A percentile compares a stretch with the other conserved stretches of the same genome.
Conservation (phyloP, 2,888 invertebrate species). For the Stenodera caucasica region DNA sequence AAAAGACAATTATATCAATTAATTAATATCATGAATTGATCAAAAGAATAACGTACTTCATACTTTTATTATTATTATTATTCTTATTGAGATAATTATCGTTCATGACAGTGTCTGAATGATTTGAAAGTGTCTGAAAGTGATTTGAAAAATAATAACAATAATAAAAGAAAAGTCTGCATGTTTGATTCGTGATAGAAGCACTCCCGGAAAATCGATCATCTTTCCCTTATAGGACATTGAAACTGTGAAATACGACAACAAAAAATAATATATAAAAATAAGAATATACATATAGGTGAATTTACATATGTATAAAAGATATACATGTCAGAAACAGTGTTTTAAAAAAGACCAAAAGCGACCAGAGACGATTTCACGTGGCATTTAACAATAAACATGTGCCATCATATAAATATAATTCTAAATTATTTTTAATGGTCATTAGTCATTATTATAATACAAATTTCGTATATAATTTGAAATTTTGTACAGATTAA, state of each 20-base stretch:
- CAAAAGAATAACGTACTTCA: background rate
- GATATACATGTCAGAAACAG: conserved; percentile 22
- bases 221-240: conserved; percentile 12
- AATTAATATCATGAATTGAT: background rate
- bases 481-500: background rate
- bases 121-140: background rate
- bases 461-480: too few relatives aligned
- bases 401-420: conserved; percentile 19
- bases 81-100: too few relatives aligned
- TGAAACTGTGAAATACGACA: background rate
- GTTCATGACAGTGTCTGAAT: too few relatives aligned
- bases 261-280: background rate
- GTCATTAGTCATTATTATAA: too few relatives aligned
- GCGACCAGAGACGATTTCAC: conserved; percentile 25
- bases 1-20: conserved; percentile 3
- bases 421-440: background rate
- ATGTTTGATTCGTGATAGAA: conserved; percentile 25
- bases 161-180: conserved; percentile 22
- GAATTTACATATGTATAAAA: background rate
- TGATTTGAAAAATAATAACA: background rate
- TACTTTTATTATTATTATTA: too few relatives aligned
- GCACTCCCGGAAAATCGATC: conserved; percentile 20
- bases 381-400: conserved; percentile 28
- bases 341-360: conserved; percentile 23
- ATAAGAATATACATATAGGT: background rate